Percentiles rank a stretch among this genome's conserved stretches.
Evolutionary conservation across 2,797 vertebrate genomes (phyloP).

Genomic region (Fundulus diaphanus): DNA sequence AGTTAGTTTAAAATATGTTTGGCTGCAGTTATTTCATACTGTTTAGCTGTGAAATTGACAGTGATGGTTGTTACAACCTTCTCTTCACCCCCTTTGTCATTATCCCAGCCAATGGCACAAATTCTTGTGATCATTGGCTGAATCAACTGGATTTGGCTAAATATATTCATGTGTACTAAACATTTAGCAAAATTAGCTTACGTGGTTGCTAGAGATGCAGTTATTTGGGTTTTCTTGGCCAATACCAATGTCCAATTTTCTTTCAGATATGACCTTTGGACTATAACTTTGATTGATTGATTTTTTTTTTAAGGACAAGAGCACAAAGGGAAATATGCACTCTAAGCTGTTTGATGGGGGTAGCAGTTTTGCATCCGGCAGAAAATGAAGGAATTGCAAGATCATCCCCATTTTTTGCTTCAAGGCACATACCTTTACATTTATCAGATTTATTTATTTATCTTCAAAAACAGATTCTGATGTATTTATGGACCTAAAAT

Average conservation of each 20-base stretch:
- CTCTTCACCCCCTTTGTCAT: not conserved
- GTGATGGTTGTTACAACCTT: not conserved
- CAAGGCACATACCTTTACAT: not conserved
- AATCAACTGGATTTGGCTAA: conserved; percentile 11
- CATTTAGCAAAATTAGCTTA: not conserved
- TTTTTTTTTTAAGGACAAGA: not conserved
- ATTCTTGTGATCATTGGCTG: not conserved
- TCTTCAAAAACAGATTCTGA: not conserved
- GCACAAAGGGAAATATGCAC: not conserved
- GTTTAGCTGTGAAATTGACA: not conserved
- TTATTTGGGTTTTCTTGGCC: not conserved
- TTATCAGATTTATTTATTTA: not conserved
- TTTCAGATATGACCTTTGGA: not conserved
- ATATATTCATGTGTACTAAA: not conserved
- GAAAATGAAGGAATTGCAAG: not conserved
- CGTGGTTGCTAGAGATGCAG: not conserved
- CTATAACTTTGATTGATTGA: not conserved
- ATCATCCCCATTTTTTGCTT: not conserved
- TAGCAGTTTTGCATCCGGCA: not conserved
- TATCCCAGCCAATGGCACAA: not conserved
- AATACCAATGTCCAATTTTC: not conserved
- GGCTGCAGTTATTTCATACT: not conserved
- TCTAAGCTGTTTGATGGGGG: not conserved
- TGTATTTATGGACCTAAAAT: not conserved
- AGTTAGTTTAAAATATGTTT: not conserved